Conservation (phyloP, 1,140 invertebrate species). For the Cotesia chilonis region DNA sequence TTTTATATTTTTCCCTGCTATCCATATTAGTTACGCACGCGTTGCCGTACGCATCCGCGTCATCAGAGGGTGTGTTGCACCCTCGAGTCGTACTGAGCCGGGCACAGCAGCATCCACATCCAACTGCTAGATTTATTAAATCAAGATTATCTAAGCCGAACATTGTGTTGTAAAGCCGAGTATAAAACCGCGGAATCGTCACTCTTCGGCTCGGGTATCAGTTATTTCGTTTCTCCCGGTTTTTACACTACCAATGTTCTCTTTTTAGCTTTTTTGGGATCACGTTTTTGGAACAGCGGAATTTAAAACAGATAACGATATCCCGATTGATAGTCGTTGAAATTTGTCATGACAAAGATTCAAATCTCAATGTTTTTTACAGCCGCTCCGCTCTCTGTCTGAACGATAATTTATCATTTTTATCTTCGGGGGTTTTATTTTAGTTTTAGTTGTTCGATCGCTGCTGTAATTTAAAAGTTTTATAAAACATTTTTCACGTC, state of each 20-base stretch:
- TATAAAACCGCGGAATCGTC: conserved; percentile 56
- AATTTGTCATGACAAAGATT: conserved; percentile 44
- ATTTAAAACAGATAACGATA: conserved; percentile 39
- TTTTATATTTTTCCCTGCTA: conserved; percentile 38
- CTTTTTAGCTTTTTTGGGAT: conserved; percentile 30
- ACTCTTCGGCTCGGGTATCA: conserved; percentile 12
- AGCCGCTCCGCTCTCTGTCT: no score
- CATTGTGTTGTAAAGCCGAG: conserved; percentile 59
- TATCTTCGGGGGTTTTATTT: no score
- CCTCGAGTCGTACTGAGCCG: conserved; percentile 13
- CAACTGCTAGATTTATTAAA: conserved; percentile 68
- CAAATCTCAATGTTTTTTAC: neutral
- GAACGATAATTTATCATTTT: no score
- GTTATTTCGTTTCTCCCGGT: conserved; percentile 19
- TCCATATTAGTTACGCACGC: conserved; percentile 65
- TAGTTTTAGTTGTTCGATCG: no score
- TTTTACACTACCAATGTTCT: neutral
- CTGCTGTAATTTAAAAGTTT: no score
- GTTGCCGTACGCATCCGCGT: conserved; percentile 48
- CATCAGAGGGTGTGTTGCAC: conserved; percentile 31
- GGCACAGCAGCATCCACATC: no score
- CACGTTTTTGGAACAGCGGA: neutral
- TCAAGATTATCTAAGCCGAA: conserved; percentile 66
- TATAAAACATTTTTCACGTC: no score
- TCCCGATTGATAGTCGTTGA: conserved; percentile 49